Evolutionary conservation across 2,888 invertebrate species (phyloP).

Genomic region (Chalcis sispes): DNA sequence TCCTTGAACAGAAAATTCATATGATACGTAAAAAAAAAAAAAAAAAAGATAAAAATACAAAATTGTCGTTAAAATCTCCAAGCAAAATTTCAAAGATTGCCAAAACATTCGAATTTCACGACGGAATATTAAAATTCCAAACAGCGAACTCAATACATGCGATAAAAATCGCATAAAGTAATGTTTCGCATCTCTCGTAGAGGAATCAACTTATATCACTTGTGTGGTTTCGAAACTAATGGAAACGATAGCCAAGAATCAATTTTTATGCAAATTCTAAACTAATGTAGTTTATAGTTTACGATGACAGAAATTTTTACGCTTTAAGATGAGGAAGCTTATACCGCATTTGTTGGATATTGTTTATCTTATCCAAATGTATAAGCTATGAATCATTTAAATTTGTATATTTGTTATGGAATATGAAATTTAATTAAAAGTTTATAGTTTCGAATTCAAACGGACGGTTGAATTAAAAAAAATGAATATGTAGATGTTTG

Average conservation of each 20-base stretch:
- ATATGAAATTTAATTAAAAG: too few relatives aligned
- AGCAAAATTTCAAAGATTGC: neutral
- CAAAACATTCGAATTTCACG: neutral
- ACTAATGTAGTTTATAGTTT: constrained; percentile 17
- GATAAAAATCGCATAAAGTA: constrained; percentile 20
- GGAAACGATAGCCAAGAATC: constrained; percentile 42
- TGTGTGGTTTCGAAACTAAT: neutral
- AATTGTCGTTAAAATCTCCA: too few relatives aligned
- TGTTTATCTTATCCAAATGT: too few relatives aligned
- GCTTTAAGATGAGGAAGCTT: neutral
- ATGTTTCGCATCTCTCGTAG: constrained; percentile 3
- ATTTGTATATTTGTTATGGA: too few relatives aligned
- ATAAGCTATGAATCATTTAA: too few relatives aligned
- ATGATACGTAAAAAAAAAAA: too few relatives aligned
- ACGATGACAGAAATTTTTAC: constrained; percentile 34
- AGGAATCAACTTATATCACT: neutral
- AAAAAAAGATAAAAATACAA: too few relatives aligned
- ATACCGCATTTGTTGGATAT: too few relatives aligned
- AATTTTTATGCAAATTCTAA: constrained; percentile 49
- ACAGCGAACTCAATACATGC: neutral
- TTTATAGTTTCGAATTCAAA: too few relatives aligned
- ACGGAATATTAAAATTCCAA: constrained; percentile 13
- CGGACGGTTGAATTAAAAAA: too few relatives aligned
- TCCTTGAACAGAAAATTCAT: too few relatives aligned
- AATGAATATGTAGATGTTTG: too few relatives aligned